Evolutionary conservation across 2,888 invertebrate genomes (phyloP), one percentile per base, ranked within the genome.

Genomic region (Physocephala rufipes): DNA sequence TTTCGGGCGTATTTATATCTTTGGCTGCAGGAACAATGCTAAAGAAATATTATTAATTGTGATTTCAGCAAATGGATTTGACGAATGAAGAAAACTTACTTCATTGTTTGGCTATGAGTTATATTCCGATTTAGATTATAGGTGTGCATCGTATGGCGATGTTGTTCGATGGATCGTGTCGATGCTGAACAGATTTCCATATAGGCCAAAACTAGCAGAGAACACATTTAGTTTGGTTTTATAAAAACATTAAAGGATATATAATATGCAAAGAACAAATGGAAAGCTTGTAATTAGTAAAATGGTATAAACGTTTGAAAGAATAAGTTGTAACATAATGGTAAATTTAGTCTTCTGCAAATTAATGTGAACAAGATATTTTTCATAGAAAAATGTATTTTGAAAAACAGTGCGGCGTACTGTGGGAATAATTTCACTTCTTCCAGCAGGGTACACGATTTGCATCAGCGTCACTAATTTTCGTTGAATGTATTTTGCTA

Each of bases 161-260:
- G 90, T 86, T 94, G 92, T 80, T 95, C 95, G 71, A 90, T 89
- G 59, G 90, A 90, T 70, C 90, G 91, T 74, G 91, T 90, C 76
- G 90, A 90, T 81, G 95, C 94, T 77, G 93, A 93, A 88, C 95
- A 95, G 91, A 96, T 95, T 88, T 96, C 95, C 96, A 97, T 96
- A 86, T 96, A 97, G 76, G 95, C 95, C 93, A 95, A 94, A 82
- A 96, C 96, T 95, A 89, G 21, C 16, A 30, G 28, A 53, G 64
- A 36, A 7, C 36, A 36, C 36, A 36, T 36, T 36, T 36, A 36
- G 9, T 36, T 36, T 36, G 4, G 36, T 4, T 36, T 7, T 36
- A 36, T 36, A 36, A 36, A 9, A 36, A 36, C 36, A 36, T 36
- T 36, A 9, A 15, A 24, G 70, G 49, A 74, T 47, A 73, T 36